Conservation (phyloP, 2,113 vertebrate genomes). For the Lynx canadensis region DNA sequence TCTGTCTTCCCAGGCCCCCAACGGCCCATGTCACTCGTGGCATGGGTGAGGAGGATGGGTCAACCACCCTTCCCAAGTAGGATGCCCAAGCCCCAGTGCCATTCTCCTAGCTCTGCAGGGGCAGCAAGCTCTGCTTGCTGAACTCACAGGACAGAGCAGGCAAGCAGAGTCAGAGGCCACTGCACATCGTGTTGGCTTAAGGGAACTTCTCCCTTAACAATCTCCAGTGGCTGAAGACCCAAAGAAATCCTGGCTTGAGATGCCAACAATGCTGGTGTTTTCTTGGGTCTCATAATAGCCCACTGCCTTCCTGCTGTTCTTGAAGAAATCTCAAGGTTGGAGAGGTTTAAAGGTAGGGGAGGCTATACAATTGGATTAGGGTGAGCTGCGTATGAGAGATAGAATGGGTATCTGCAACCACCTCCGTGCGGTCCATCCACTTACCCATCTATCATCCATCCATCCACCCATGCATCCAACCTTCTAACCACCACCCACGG, state of each 20-base stretch:
- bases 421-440: rapidly evolving
- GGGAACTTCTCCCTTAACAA: neutral
- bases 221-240: neutral
- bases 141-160: neutral
- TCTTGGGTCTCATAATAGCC: rapidly evolving
- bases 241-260: neutral
- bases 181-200: neutral
- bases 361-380: rapidly evolving
- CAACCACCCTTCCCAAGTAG: rapidly evolving
- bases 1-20: rapidly evolving
- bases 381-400: neutral
- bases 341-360: neutral
- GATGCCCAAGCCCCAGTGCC: rapidly evolving
- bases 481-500: neutral
- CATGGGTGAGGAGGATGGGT: rapidly evolving
- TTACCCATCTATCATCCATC: rapidly evolving
- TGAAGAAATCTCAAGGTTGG: neutral
- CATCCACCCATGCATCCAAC: rapidly evolving
- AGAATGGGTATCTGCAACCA: rapidly evolving
- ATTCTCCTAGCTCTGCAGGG: neutral
- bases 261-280: rapidly evolving
- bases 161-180: neutral
- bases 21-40: rapidly evolving
- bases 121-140: no score
- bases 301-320: no score